Percentiles rank a stretch among this genome's conserved stretches.
Conservation (phyloP, 1,140 invertebrate genomes). For the Ridgeia piscesae region DNA sequence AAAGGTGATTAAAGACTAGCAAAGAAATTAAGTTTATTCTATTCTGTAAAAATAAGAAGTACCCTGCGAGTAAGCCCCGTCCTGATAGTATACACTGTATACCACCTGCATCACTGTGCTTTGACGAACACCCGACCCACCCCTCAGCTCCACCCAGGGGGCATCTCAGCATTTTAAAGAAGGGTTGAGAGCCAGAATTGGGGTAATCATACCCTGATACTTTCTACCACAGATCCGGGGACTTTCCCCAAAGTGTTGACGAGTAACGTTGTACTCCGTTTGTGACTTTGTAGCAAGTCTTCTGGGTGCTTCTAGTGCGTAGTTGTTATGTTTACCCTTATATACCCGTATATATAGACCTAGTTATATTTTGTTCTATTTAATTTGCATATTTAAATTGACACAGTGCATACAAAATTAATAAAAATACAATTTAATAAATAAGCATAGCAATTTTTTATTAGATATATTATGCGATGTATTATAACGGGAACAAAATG, state of each 20-base stretch:
- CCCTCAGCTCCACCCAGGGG: constrained; percentile 32
- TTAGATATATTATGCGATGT: neutral
- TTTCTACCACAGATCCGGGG: constrained; percentile 42
- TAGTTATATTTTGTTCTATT: neutral
- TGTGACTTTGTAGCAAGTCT: neutral
- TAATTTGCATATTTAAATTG: neutral
- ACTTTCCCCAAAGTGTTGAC: constrained; percentile 38
- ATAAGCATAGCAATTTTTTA: neutral
- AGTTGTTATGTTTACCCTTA: neutral
- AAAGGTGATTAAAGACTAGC: too few species aligned
- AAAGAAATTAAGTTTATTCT: too few species aligned
- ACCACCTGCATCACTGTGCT: constrained; percentile 44
- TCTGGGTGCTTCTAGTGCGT: neutral
- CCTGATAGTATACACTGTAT: constrained; percentile 32
- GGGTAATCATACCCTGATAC: constrained; percentile 26
- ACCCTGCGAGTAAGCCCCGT: constrained; percentile 40
- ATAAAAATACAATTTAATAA: neutral
- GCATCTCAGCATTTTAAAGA: constrained; percentile 31
- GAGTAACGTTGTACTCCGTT: constrained; percentile 20
- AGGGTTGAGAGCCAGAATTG: constrained; percentile 20
- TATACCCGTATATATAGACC: neutral
- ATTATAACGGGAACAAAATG: neutral
- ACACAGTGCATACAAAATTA: neutral
- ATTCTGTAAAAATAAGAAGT: constrained; percentile 22
- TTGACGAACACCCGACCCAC: constrained; percentile 36